Evolutionary conservation across 64 coral and sea anemone species (phyloP), one percentile per base, ranked within the genome.

Genomic region (Acropora yongei): DNA sequence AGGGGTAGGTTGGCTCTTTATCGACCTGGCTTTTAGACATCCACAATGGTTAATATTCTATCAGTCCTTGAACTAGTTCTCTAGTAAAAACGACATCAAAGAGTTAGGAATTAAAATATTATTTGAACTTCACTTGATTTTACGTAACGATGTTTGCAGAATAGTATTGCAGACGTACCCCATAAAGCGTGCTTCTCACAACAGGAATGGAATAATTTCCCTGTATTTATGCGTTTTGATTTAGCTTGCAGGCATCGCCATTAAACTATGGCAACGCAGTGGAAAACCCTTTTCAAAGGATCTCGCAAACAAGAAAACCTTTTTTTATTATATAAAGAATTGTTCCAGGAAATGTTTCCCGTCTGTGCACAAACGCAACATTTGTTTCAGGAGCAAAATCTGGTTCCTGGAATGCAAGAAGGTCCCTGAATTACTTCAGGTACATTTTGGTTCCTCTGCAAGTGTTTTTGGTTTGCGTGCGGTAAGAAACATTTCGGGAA

Each of bases 171-270:
- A 8, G 63, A 68, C 17, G 12, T 0, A 68, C 17, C 63, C 8
- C 63, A 68, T 68, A 68, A 68, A 68, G 10, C 63, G 12, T 68
- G 17, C 12, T 68, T 68, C 63, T 68, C 63, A 3, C 63, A 68
- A 68, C 63, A 68, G 17, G 63, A 68, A 18, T 68, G 63, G 63
- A 14, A 68, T 14, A 14, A 68, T 18, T 4, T 68, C 63, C 63
- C 63, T 68, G 63, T 68, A 68, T 68, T 68, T 68, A 68, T 68
- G 63, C 17, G 63, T 68, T 68, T 68, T 68, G 17, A 68, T 68
- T 68, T 13, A 68, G 10, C 12, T 68, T 18, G 63, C 63, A 18
- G 63, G 63, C 12, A 68, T 13, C 63, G 17, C 7, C 63, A 18
- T 18, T 68, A 68, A 68, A 68, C 63, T 68, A 68, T 68, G 63